Evolutionary conservation across 2,113 vertebrate species (phyloP).

Genomic region (Todiramphus chloris): DNA sequence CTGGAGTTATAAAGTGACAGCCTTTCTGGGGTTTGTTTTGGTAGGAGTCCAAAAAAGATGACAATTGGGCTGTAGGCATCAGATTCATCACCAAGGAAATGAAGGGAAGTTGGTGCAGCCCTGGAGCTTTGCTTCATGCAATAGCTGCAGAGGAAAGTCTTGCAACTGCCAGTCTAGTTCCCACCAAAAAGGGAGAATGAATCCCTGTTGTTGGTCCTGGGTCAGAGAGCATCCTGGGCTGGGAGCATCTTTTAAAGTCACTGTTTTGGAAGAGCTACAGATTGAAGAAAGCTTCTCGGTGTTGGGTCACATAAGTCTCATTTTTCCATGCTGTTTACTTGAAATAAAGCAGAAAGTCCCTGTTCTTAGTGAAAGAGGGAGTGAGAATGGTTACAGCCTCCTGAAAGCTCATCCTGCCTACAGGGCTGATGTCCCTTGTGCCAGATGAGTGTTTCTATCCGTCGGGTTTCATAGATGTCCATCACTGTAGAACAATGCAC

Average conservation of each 20-base stretch:
- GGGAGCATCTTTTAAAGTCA: accelerated
- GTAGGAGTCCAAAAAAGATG: not conserved
- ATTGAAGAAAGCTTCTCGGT: accelerated
- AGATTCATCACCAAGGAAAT: not conserved
- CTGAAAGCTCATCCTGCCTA: not conserved
- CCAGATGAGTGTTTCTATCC: not conserved
- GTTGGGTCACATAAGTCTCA: accelerated
- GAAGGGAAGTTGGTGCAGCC: not conserved
- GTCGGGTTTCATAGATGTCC: accelerated
- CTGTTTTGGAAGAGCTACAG: not conserved
- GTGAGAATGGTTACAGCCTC: no score
- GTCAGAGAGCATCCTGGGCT: no score
- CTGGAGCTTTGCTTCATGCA: accelerated
- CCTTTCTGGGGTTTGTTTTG: not conserved
- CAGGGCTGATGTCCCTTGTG: not conserved
- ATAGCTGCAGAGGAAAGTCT: not conserved
- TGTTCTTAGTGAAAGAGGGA: accelerated
- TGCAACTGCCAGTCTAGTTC: not conserved
- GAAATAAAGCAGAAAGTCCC: no score
- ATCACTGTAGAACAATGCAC: not conserved
- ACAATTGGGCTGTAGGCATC: not conserved
- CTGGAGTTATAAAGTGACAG: not conserved
- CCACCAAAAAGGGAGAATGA: accelerated
- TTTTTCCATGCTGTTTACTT: accelerated
- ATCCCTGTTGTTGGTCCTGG: accelerated